A percentile compares a stretch with the other conserved stretches of the same genome.
Conservation (phyloP, 1,140 invertebrate species). For the Harpegnathos saltator region DNA sequence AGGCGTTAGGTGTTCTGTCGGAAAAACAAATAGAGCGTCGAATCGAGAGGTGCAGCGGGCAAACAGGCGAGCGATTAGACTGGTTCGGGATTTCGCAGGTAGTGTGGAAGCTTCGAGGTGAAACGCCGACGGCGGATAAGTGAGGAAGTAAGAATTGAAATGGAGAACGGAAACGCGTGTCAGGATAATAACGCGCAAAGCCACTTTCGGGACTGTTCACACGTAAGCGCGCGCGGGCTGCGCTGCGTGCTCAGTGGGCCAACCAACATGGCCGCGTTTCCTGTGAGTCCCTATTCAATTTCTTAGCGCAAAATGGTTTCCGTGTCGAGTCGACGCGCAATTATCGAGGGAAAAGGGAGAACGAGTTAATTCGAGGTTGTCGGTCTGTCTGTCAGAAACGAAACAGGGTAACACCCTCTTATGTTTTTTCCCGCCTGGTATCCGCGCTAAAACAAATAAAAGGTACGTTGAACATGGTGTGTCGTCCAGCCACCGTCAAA, state of each 20-base stretch:
- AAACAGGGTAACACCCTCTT: slow-evolving; percentile 69
- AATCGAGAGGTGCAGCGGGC: too few relatives aligned
- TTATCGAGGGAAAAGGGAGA: slow-evolving; percentile 67
- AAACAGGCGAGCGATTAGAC: neutral
- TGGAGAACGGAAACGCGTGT: slow-evolving; percentile 76
- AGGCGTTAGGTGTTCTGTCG: too few relatives aligned
- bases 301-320: slow-evolving; percentile 75
- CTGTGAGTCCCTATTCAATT: slow-evolving; percentile 78
- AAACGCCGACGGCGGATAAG: neutral
- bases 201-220: slow-evolving; percentile 55
- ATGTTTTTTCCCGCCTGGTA: slow-evolving; percentile 26
- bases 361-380: slow-evolving; percentile 81
- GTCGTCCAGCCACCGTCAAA: slow-evolving; percentile 32
- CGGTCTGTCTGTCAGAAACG: slow-evolving; percentile 74
- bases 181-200: slow-evolving; percentile 66
- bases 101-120: neutral
- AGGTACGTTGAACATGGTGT: slow-evolving; percentile 43
- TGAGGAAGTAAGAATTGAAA: slow-evolving; percentile 67
- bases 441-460: slow-evolving; percentile 71
- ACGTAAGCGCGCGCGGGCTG: slow-evolving; percentile 23
- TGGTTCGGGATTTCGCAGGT: neutral
- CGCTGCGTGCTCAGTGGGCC: slow-evolving; percentile 34
- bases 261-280: slow-evolving; percentile 75
- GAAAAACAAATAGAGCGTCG: too few relatives aligned
- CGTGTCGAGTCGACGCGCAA: slow-evolving; percentile 69